Evolutionary conservation across 2,113 vertebrate species (phyloP), one percentile per base, ranked within the genome.

Genomic region (Salvelinus fontinalis): DNA sequence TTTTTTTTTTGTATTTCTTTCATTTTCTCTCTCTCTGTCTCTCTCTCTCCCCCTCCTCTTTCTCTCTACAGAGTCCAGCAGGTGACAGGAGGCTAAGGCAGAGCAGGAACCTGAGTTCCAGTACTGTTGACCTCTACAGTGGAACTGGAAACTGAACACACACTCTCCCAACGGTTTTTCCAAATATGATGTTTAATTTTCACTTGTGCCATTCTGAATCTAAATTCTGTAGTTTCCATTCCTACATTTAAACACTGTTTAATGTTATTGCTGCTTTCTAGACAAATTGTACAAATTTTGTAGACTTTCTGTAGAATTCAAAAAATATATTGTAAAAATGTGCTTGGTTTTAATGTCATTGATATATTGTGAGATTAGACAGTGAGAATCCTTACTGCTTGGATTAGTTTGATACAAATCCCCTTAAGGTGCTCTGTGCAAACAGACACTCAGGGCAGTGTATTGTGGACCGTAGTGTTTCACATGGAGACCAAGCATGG

Each of bases 71-170:
- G 84, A 66, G 75, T 71, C 67, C 65, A 9, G 67, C 27, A 44
- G 6, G 22, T 5, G n/a, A 26, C 29, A 73, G 71, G 26, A 78
- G 54, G 31, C 54, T 86, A 75, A 84, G 76, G 72, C 75, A 82
- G 31, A 84, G 77, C 67, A 78, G 82, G 67, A 7, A 69, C 26
- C 75, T 81, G 65, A 83, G 84, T 71, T 77, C 84, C 70, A 86
- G 84, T 75, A 82, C 77, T 4, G 77, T 78, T 29, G 79, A 76
- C 16, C 79, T 86, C 11, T 78, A 78, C 39, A 71, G 48, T 3
- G 44, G 49, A 31, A 70, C 68, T 31, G 44, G 59, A 54, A 70
- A 71, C 34, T 70, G 29, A 73, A 39, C 62, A 71, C 49, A 82
- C 22, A 14, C 8, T 34, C 11, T 3, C 14, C 3, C 29, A 54